A percentile compares a stretch with the other conserved stretches of the same genome.
These are phyloP conservation scores for Megaustenia siamemsis DNA, from an alignment of 2,888 invertebrate genomes.

Conservation along the genomic window DNA sequence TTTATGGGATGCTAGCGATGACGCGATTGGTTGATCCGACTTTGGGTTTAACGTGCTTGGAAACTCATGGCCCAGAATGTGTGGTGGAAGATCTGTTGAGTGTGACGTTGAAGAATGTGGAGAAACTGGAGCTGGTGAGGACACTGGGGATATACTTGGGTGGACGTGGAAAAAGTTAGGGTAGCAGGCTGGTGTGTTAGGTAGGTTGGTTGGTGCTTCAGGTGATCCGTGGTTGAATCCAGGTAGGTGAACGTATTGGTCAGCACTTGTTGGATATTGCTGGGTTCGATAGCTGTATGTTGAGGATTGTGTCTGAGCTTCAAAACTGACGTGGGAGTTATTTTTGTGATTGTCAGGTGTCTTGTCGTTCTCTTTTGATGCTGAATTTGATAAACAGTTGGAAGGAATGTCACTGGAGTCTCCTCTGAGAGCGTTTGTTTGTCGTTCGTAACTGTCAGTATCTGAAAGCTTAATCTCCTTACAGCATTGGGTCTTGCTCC, in stretches of 20 bases:
- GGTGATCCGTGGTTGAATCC: conserved; percentile 1
- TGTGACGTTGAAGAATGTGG: neutral
- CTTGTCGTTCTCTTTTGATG: neutral
- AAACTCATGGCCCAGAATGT: neutral
- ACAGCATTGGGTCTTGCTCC: neutral
- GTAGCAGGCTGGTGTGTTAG: neutral
- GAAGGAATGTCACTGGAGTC: neutral
- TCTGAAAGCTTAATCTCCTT: neutral
- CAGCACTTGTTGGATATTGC: neutral
- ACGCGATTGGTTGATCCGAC: neutral
- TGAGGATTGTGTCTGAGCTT: neutral
- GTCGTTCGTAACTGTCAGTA: neutral
- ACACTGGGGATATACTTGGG: neutral
- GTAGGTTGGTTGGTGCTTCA: neutral
- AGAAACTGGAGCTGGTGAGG: neutral
- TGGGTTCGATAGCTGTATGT: neutral
- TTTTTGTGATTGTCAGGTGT: neutral
- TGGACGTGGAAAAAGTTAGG: conserved; percentile 32
- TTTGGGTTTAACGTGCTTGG: conserved; percentile 16
- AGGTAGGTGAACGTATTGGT: conserved; percentile 3
- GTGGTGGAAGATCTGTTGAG: neutral
- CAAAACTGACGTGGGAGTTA: neutral
- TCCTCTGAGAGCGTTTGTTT: neutral
- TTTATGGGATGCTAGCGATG: neutral
- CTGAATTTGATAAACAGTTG: neutral